phyloP scores from a whole-genome alignment of 2,888 invertebrate genomes.

The Phalera bucephala region DNA sequence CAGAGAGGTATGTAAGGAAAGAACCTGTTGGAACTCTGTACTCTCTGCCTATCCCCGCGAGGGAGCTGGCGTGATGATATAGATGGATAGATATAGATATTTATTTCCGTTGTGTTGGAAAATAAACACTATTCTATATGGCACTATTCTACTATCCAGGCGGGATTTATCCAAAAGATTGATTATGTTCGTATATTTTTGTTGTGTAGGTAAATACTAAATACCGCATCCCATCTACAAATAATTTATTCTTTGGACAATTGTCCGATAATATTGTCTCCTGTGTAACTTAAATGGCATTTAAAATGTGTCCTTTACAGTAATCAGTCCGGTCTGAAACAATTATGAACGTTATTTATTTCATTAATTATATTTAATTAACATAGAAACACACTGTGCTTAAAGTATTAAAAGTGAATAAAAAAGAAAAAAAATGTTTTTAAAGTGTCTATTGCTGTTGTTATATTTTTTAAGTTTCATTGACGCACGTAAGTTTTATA shows the following conservation, averaged over 20 bases:
- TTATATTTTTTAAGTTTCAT: conserved; percentile 44
- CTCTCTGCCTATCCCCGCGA: too few relatives aligned
- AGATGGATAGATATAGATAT: too few relatives aligned
- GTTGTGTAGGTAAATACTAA: too few relatives aligned
- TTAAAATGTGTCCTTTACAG: conserved; percentile 34
- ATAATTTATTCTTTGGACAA: conserved; percentile 23
- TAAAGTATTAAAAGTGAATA: conserved; percentile 24
- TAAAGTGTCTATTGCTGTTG: conserved; percentile 53
- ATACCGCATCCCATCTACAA: not conserved
- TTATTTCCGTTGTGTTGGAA: too few relatives aligned
- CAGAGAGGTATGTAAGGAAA: too few relatives aligned
- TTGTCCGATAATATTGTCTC: conserved; percentile 9
- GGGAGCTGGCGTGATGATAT: too few relatives aligned
- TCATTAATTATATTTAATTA: conserved; percentile 17
- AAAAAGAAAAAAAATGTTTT: conserved; percentile 54
- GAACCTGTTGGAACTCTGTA: too few relatives aligned
- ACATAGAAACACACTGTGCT: too few relatives aligned
- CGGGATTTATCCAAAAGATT: too few relatives aligned
- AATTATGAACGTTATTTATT: conserved; percentile 32
- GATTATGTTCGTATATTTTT: too few relatives aligned
- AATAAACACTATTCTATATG: too few relatives aligned
- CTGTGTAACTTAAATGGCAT: conserved; percentile 22
- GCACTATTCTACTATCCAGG: too few relatives aligned
- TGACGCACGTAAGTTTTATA: conserved; percentile 46
- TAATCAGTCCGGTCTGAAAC: conserved; percentile 36